These are phyloP conservation scores for Pseudorhiza aurosa DNA, from an alignment of 30 jellyfish, hydroid and myxozoan species.

Conservation along the genomic window DNA sequence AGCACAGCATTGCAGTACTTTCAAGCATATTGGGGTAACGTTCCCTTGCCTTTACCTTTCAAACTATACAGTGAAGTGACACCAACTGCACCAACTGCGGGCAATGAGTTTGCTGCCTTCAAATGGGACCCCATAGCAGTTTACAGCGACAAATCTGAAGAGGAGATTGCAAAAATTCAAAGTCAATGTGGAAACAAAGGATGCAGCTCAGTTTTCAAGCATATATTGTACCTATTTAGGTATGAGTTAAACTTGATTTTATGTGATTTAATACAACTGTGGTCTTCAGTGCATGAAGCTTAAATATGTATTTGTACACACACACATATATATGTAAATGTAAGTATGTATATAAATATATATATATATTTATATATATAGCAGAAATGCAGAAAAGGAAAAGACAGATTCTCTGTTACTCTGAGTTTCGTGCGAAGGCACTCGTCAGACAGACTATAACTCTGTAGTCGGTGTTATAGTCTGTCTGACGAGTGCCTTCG, in stretches of 20 bases:
- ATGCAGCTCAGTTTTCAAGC: slow-evolving; percentile 85
- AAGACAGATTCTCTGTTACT: no score
- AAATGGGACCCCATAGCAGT: slow-evolving; percentile 93
- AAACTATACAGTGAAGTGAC: slow-evolving; percentile 88
- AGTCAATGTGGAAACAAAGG: slow-evolving; percentile 72
- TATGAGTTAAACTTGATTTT: slow-evolving; percentile 40
- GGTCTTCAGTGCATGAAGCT: no score
- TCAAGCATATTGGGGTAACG: slow-evolving; percentile 77
- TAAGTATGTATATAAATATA: no score
- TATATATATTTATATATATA: no score
- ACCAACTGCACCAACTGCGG: slow-evolving; percentile 90
- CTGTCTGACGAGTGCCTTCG: no score
- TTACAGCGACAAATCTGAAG: slow-evolving; percentile 41
- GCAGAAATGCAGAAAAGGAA: no score
- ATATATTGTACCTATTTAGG: slow-evolving; percentile 89
- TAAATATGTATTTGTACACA: no score
- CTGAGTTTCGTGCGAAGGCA: no score
- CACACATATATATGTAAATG: no score
- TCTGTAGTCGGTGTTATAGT: no score
- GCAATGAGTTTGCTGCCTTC: slow-evolving; percentile 86
- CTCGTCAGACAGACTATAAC: no score
- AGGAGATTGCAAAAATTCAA: slow-evolving; percentile 28
- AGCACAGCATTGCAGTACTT: slow-evolving; percentile 78
- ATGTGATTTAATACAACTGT: no score
- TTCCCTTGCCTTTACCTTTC: slow-evolving; percentile 78